A percentile compares a stretch with the other conserved stretches of the same genome.
Evolutionary conservation across 2,888 invertebrate genomes (phyloP).

Genomic region (Slavum lentiscoides): DNA sequence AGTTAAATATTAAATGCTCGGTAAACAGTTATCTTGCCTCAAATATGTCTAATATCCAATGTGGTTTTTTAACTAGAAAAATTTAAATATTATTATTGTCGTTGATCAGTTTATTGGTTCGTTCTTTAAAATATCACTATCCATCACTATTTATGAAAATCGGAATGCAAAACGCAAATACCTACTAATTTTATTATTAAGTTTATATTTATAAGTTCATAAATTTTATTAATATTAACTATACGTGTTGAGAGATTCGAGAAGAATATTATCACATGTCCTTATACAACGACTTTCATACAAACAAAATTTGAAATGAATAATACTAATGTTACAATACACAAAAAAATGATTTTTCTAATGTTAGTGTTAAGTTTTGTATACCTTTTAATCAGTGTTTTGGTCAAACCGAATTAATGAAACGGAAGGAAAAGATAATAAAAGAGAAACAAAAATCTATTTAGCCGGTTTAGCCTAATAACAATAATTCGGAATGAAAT

Average conservation of each 20-base stretch:
- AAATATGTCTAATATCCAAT: neutral
- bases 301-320: neutral
- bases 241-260: neutral
- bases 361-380: neutral
- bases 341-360: neutral
- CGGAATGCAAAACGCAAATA: slow-evolving; percentile 18
- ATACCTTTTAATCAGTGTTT: neutral
- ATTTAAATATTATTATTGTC: slow-evolving; percentile 5
- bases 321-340: neutral
- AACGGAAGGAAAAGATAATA: slow-evolving; percentile 2
- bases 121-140: neutral
- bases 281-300: neutral
- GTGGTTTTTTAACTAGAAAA: slow-evolving; percentile 2
- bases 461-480: slow-evolving; percentile 6
- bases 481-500: slow-evolving; percentile 47
- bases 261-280: neutral
- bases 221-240: neutral
- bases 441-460: neutral
- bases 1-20: slow-evolving; percentile 15
- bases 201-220: neutral
- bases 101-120: neutral
- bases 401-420: neutral
- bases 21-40: neutral
- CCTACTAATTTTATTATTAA: slow-evolving; percentile 3
- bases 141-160: slow-evolving; percentile 5